These are phyloP conservation scores for Cheiracanthium punctorium DNA, from an alignment of 2,888 invertebrate species.

Conservation along the genomic window DNA sequence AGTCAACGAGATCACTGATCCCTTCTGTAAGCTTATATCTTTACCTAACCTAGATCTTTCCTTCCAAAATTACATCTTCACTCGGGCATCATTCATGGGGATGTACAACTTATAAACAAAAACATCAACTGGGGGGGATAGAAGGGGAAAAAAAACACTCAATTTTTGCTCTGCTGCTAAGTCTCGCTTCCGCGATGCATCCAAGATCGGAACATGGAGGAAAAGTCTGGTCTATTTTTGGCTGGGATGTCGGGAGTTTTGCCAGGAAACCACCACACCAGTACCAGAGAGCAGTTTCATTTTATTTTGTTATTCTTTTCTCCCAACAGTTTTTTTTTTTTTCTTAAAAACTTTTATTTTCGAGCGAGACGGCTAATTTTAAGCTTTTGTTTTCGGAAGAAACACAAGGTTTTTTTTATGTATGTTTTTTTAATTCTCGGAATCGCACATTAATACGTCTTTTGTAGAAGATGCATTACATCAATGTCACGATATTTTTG, in stretches of 20 bases:
- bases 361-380: neutral
- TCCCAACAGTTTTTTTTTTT: too few relatives aligned
- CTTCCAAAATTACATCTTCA: neutral
- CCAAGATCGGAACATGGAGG: neutral
- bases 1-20: neutral
- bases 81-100: constrained; percentile 11
- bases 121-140: neutral
- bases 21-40: constrained; percentile 18
- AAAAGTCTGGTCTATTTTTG: constrained; percentile 42
- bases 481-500: neutral
- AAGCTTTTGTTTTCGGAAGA: constrained; percentile 17
- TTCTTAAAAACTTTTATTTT: too few relatives aligned
- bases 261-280: constrained; percentile 59
- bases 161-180: neutral
- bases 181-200: neutral
- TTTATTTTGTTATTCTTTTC: too few relatives aligned
- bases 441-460: neutral
- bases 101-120: constrained; percentile 52
- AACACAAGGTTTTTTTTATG: neutral
- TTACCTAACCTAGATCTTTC: constrained; percentile 58
- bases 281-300: neutral
- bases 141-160: neutral
- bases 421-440: too few relatives aligned
- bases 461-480: neutral
- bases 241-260: constrained; percentile 27